Base-by-base conservation (phyloP, 2,113 vertebrate species). In the Tragelaphus buxtoni region DNA sequence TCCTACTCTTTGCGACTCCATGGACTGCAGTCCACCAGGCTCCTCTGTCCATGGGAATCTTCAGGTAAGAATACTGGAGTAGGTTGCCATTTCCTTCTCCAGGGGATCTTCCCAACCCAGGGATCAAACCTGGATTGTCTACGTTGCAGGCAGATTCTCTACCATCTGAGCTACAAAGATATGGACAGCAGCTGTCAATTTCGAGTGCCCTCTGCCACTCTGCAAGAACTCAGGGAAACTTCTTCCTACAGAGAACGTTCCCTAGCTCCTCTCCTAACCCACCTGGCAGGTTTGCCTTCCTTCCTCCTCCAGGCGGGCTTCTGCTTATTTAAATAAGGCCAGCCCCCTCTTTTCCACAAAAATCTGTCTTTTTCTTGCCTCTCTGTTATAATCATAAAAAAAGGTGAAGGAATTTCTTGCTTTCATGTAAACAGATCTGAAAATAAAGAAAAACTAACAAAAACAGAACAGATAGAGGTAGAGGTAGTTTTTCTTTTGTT, bases 371-470 rank as follows among this genome's bases (percentile, higher is more conserved):
- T 47, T 94, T 20, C 47, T 3, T 74, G 16, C 47, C 11, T 86
- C n/a, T 63, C 56, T 61, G 22, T n/a, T 86, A 80, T 4, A 47
- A 60, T 53, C 91, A 84, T 26, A 76, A 63, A 88, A 85, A 82
- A 24, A 30, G 28, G 20, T 45, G 32, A 49, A 55, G 74, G 53
- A 87, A 35, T n/a, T 39, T 58, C 69, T 81, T 20, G 55, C 77
- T 88, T 94, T 76, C 72, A 32, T 55, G 56, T n/a, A 94, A 95
- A 95, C 9, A 76, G 35, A 61, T 56, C 92, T 63, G 80, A 76
- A 95, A 95, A 65, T 55, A 65, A 95, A 65, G 65, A 74, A 49
- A 83, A 87, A 53, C 32, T 81, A 94, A 93, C 88, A 95, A 45
- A 74, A 49, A 91, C 28, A n/a, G 30, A 92, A 92, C 16, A 85